Conservation (phyloP, 2,888 invertebrate species). For the Polia nebulosa region DNA sequence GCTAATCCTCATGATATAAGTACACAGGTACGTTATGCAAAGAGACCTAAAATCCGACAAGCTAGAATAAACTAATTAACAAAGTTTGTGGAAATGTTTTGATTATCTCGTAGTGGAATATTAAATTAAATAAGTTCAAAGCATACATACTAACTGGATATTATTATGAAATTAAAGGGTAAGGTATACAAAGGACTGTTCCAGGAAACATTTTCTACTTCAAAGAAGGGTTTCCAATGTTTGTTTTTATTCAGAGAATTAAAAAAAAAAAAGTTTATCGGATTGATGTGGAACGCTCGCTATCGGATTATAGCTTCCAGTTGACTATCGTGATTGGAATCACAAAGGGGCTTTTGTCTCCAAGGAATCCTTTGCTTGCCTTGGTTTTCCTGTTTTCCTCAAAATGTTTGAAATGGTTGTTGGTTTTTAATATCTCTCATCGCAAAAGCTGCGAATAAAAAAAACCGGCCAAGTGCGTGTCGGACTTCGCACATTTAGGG, state of each 20-base stretch:
- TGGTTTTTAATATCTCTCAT: background rate
- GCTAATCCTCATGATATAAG: conserved; percentile 33
- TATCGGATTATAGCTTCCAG: conserved; percentile 26
- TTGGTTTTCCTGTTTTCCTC: background rate
- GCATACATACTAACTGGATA: background rate
- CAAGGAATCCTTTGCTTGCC: conserved; percentile 14
- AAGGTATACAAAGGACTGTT: conserved; percentile 3
- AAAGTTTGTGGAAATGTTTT: conserved; percentile 4
- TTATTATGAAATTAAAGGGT: background rate
- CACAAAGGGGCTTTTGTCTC: conserved; percentile 16
- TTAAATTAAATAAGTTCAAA: conserved; percentile 10
- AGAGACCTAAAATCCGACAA: conserved; percentile 7
- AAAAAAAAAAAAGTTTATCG: too few species aligned
- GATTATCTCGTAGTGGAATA: conserved; percentile 3
- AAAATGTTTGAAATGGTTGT: background rate
- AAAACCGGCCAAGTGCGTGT: too few species aligned
- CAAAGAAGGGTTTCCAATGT: background rate
- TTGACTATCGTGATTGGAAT: conserved; percentile 42
- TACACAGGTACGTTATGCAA: conserved; percentile 15
- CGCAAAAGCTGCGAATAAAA: background rate
- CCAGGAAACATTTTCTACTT: background rate
- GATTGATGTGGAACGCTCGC: conserved; percentile 24
- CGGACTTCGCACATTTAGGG: too few species aligned
- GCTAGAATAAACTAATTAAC: conserved; percentile 23
- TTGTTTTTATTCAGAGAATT: conserved; percentile 14